Evolutionary conservation across 2,888 invertebrate species (phyloP).

Genomic region (Gnatocerus cornutus): DNA sequence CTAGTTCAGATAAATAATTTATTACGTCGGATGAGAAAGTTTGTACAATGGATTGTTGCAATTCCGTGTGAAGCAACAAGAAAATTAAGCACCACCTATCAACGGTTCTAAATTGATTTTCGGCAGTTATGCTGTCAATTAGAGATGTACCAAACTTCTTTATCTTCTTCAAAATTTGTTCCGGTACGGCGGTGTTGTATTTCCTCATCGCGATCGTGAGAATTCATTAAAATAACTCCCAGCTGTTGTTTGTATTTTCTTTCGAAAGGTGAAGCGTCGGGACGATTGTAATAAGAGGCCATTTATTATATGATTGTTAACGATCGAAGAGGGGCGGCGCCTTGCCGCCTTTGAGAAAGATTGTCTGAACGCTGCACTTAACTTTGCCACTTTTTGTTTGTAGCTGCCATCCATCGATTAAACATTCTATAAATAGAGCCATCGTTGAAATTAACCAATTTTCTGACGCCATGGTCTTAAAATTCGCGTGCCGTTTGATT

Average conservation of each 20-base stretch:
- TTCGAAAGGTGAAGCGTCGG: constrained; percentile 25
- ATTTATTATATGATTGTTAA: constrained; percentile 27
- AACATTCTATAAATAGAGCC: constrained; percentile 35
- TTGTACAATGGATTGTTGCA: constrained; percentile 9
- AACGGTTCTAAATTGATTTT: constrained; percentile 35
- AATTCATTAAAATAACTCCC: constrained; percentile 41
- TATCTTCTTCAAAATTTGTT: constrained; percentile 23
- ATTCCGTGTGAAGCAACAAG: background rate
- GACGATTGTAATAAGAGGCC: constrained; percentile 17
- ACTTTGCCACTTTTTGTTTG: constrained; percentile 6
- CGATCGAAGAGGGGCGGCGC: constrained; percentile 34
- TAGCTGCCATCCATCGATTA: constrained; percentile 25
- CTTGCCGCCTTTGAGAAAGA: constrained; percentile 1
- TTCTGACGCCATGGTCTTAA: constrained; percentile 15
- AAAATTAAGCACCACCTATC: background rate
- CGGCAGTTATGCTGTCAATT: constrained; percentile 19
- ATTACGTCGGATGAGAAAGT: constrained; percentile 20
- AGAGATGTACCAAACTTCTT: constrained; percentile 13
- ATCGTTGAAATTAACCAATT: constrained; percentile 16
- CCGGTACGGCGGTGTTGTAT: constrained; percentile 20
- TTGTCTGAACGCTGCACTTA: background rate
- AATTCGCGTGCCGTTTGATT: constrained; percentile 12
- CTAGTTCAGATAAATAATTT: constrained; percentile 18
- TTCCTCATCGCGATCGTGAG: constrained; percentile 37
- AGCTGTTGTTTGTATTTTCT: constrained; percentile 32